Evolutionary conservation across 2,888 invertebrate species (phyloP), one percentile per base, ranked within the genome.

Genomic region (Cryptocephalus primarius): DNA sequence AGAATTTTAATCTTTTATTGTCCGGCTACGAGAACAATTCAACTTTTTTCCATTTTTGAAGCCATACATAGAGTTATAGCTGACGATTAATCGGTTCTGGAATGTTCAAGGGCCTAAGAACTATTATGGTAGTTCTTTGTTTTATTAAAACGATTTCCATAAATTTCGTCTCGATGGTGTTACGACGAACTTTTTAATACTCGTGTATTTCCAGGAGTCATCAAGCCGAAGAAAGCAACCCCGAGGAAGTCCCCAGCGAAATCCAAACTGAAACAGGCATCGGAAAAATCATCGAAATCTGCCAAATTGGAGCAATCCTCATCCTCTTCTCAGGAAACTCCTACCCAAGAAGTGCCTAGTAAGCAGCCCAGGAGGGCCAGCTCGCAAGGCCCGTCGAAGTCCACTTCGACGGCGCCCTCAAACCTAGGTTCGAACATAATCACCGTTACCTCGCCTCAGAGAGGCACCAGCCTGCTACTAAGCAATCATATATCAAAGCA

Each of bases 221-320:
- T 80, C 57, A 72, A 70, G 50, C 65, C 70, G 33, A 75, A 75
- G 55, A 76, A 72, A 69, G 51, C 66, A 52, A 32, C 51, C 2
- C 46, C 57, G 4, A 67, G 70, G 39, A 68, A 64, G 40, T 55
- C 64, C 4, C 62, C 67, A 1, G 54, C 59, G 13, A 72, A 71
- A 57, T 63, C 70, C 6, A 76, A 75, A 55, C 66, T 68, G 33
- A 54, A 50, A 33, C 52, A 47, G 31, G n/a, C 46, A 4, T 42
- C 49, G 8, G 54, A 54, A n/a, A 52, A 52, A 46, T 22, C 42
- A 2, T 14, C 34, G 9, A 52, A 55, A 36, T 36, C 36, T n/a
- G 12, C 36, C 11, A 11, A n/a, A 11, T 6, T 36, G 12, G 36
- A 36, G 36, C 36, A 36, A 2, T 4, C 11, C 40, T 9, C 50